Evolutionary conservation across 2,888 invertebrate species (phyloP).

Genomic region (Diaphora mendica): DNA sequence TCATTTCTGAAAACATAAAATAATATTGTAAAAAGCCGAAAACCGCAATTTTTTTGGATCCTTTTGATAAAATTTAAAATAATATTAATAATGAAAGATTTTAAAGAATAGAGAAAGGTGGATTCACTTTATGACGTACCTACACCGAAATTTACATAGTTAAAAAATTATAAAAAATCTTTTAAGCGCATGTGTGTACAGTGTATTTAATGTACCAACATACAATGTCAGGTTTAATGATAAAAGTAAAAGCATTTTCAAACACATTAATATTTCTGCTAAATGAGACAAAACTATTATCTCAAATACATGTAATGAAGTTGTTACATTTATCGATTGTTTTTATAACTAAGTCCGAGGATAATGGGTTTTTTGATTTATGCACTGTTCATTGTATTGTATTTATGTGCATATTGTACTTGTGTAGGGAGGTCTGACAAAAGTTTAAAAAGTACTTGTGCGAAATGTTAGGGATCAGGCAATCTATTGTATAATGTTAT

Average conservation of each 20-base stretch:
- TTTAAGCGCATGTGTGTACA: too few species aligned
- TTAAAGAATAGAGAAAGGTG: background rate
- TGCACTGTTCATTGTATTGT: background rate
- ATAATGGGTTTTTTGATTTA: background rate
- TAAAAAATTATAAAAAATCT: background rate
- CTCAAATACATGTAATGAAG: too few species aligned
- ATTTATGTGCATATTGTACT: background rate
- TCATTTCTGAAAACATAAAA: constrained; percentile 73
- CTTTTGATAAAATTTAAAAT: too few species aligned
- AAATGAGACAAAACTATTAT: too few species aligned
- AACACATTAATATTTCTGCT: too few species aligned
- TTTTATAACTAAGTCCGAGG: background rate
- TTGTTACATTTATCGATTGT: too few species aligned
- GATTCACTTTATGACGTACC: too few species aligned
- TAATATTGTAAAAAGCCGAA: constrained; percentile 17
- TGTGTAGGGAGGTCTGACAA: background rate
- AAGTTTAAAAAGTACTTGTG: too few species aligned
- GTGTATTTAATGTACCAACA: too few species aligned
- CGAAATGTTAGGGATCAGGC: background rate
- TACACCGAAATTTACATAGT: background rate
- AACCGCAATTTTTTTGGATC: background rate
- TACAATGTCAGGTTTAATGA: background rate
- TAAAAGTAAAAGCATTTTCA: too few species aligned
- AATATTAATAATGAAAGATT: too few species aligned
- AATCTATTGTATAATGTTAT: background rate